Evolutionary conservation across 2,888 invertebrate genomes (phyloP).

Genomic region (Cephus nigrinus): DNA sequence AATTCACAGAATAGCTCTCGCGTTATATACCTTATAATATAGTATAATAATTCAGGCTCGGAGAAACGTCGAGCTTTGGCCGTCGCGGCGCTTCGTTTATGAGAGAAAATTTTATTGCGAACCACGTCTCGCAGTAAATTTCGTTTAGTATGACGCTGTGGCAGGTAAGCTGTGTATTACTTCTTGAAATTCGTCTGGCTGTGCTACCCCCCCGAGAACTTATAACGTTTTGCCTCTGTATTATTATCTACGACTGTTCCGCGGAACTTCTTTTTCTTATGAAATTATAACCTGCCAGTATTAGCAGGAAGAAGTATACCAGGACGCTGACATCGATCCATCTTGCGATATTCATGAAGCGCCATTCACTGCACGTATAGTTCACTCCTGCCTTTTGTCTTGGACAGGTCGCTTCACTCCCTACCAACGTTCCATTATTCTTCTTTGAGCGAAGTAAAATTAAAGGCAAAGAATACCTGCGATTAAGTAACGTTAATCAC

Average conservation of each 20-base stretch:
- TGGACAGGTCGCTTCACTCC: background rate
- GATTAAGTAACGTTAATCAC: background rate
- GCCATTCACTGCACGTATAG: background rate
- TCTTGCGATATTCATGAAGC: background rate
- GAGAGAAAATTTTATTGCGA: background rate
- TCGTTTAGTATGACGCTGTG: background rate
- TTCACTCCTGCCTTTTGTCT: background rate
- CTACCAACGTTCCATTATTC: background rate
- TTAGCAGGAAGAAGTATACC: background rate
- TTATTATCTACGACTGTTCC: background rate
- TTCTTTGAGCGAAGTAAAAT: background rate
- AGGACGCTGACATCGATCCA: background rate
- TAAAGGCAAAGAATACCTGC: background rate
- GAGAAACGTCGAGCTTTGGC: background rate
- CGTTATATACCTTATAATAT: background rate
- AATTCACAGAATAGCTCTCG: background rate
- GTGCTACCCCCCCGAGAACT: background rate
- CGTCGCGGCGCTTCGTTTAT: background rate
- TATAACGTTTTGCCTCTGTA: background rate
- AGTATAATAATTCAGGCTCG: background rate
- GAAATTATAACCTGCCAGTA: background rate
- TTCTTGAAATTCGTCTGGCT: background rate
- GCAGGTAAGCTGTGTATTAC: background rate
- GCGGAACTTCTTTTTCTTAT: background rate
- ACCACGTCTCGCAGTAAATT: background rate